Evolutionary conservation across 2,888 invertebrate genomes (phyloP).

Genomic region (Selenia dentaria): DNA sequence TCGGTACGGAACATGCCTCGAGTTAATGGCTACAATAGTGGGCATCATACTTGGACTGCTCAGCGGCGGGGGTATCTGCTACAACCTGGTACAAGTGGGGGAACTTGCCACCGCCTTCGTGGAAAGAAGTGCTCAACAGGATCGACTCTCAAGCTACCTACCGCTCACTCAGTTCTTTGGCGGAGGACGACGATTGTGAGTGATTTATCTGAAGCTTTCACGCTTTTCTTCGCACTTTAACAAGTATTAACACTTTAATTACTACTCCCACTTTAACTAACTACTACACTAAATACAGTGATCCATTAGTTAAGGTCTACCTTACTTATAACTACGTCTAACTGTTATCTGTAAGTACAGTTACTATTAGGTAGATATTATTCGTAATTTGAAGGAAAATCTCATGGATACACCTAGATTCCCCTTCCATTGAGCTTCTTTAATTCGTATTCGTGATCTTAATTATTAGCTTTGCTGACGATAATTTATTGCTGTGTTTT

Average conservation of each 20-base stretch:
- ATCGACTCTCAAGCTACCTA: slow-evolving; percentile 57
- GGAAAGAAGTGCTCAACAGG: slow-evolving; percentile 65
- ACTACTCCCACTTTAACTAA: too few species aligned
- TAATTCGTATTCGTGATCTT: too few species aligned
- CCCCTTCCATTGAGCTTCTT: too few species aligned
- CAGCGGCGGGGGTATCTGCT: slow-evolving; percentile 76
- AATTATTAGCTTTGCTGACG: too few species aligned
- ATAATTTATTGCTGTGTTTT: too few species aligned
- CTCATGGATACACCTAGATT: too few species aligned
- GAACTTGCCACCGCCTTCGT: slow-evolving; percentile 86
- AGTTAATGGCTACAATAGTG: slow-evolving; percentile 55
- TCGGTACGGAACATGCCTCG: slow-evolving; percentile 68
- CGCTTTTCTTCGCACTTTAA: neutral
- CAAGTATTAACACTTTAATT: neutral
- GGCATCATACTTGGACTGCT: slow-evolving; percentile 62
- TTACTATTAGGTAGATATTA: too few species aligned
- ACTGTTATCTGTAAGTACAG: too few species aligned
- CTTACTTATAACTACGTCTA: too few species aligned
- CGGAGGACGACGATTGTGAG: slow-evolving; percentile 69
- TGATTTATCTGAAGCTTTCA: neutral
- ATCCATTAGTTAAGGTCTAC: too few species aligned
- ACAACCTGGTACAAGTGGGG: slow-evolving; percentile 86
- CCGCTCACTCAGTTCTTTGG: slow-evolving; percentile 64
- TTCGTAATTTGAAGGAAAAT: too few species aligned
- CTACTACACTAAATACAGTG: too few species aligned